Evolutionary conservation across 2,113 vertebrate species (phyloP), one percentile per base, ranked within the genome.

Genomic region (Cryptotis parvus): DNA sequence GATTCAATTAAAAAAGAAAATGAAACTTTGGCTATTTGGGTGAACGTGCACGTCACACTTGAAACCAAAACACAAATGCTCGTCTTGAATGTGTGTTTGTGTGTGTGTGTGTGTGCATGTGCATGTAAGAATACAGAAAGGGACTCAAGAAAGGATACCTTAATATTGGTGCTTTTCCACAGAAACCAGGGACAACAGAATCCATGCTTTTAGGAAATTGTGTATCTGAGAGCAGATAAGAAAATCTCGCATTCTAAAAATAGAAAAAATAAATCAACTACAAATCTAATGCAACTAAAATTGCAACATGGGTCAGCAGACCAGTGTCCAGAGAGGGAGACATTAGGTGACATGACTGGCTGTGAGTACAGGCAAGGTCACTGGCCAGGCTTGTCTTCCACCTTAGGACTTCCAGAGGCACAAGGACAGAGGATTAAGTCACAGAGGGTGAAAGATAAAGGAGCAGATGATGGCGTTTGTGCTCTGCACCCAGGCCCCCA

Each of bases 201-300:
- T 49, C 45, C 5, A 49, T 49, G 20, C 65, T 84, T 84, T 35
- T 78, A n/a, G 63, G 33, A 18, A 91, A 45, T 6, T 29, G 10
- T 4, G 9, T 10, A 78, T 41, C 9, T 31, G 8, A 83, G 73
- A 70, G 27, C 69, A 11, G 6, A 0, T 37, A 16, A 63, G 6
- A 78, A 76, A 22, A n/a, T 20, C 18, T 85, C 35, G 10, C 14
- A n/a, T 39, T 80, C 72, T 45, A 69, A 89, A 83, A 89, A 75
- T 22, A 39, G 68, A 9, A 79, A 66, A 79, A 93, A 68, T 61
- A 70, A 75, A 91, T 84, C 33, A 89, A n/a, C n/a, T n/a, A n/a
- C n/a, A n/a, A n/a, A 61, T 31, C 27, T 79, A n/a, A 72, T 61
- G 26, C 86, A 65, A 65, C 89, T 88, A 90, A 80, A 92, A 70